Evolutionary conservation across 1,140 invertebrate species (phyloP), one percentile per base, ranked within the genome.

Genomic region (Formica exsecta): DNA sequence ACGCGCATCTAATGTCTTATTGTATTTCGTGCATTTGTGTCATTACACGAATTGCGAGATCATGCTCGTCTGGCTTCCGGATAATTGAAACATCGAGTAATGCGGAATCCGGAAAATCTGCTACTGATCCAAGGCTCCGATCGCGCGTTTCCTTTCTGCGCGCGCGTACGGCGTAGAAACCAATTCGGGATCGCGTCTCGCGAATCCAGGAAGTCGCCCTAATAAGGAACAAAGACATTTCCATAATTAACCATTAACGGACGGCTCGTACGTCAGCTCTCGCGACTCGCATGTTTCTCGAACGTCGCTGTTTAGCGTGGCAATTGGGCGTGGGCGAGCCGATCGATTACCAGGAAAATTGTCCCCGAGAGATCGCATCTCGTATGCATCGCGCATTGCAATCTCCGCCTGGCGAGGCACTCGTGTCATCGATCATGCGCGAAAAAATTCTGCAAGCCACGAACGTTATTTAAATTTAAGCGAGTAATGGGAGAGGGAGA

Each of bases 191-290:
- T n/a, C 70, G 32, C 74, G 74, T 57, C 36, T 41, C 61, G 48
- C 57, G 61, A 79, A 41, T 80, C 44, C 75, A 64, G 88, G 89
- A 90, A 90, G 88, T 81, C 86, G 71, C 66, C 62, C 88, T 80
- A 90, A 90, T 90, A 86, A 90, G 89, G 89, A 90, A 90, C 89
- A 85, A 90, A 87, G 89, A 90, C 81, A 90, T 90, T 90, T 90
- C 89, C 89, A 90, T 90, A 90, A 90, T 90, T 61, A 90, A 73
- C 65, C 44, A 81, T 90, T 90, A 90, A 64, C 13, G 76, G 13
- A 22, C 13, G 38, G 57, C 38, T 62, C 32, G 75, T 62, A 61
- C 48, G 57, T 32, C 68, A 62, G 11, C 44, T 85, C 75, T 89
- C 68, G 76, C 85, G 75, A 79, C 48, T 51, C 48, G 61, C 22